Conservation (phyloP, 2,888 invertebrate species). For the Brenthis daphne region DNA sequence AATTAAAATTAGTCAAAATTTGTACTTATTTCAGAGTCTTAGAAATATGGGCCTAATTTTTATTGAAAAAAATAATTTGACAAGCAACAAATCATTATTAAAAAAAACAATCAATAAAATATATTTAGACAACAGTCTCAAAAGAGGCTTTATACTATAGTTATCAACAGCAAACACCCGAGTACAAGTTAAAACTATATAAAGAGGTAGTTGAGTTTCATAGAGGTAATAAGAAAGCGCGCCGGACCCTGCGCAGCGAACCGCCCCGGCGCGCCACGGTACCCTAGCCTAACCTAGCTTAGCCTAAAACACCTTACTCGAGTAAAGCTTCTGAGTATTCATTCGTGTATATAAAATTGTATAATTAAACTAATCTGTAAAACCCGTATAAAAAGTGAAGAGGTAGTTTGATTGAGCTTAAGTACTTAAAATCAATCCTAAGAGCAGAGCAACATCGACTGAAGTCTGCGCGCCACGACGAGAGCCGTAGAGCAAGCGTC, state of each 20-base stretch:
- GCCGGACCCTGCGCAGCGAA: conserved; percentile 76
- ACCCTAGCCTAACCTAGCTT: conserved; percentile 60
- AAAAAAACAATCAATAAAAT: conserved; percentile 78
- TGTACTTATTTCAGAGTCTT: conserved; percentile 80
- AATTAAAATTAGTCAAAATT: conserved; percentile 80
- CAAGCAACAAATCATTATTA: conserved; percentile 66
- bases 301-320: conserved; percentile 76
- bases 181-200: conserved; percentile 73
- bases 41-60: conserved; percentile 61
- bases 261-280: conserved; percentile 70
- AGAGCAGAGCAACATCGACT: conserved; percentile 64
- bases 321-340: conserved; percentile 82
- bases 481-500: conserved; percentile 46
- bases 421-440: conserved; percentile 78
- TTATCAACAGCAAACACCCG: conserved; percentile 71
- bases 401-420: conserved; percentile 81
- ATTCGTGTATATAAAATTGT: conserved; percentile 80
- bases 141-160: conserved; percentile 67
- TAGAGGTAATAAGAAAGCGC: conserved; percentile 66
- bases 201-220: conserved; percentile 81
- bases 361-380: conserved; percentile 82
- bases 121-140: conserved; percentile 78
- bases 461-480: conserved; percentile 48
- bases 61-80: conserved; percentile 58
- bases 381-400: conserved; percentile 83